Evolutionary conservation across 2,797 vertebrate genomes (phyloP).

Genomic region (Babyrousa celebensis): DNA sequence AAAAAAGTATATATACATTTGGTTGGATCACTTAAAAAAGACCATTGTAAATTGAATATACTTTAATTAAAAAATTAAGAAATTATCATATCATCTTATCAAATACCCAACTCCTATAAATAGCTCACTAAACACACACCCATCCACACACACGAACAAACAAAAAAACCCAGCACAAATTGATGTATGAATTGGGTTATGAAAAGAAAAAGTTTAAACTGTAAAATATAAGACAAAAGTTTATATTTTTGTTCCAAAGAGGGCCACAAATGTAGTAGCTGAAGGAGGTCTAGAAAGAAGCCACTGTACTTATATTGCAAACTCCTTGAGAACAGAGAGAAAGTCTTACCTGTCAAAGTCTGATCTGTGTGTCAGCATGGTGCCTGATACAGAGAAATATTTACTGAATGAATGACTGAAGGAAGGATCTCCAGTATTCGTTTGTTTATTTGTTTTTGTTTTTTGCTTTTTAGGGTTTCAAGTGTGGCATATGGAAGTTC

Average conservation of each 20-base stretch:
- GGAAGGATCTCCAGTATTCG: not conserved
- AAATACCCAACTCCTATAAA: conserved; percentile 44
- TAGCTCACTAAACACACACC: not conserved
- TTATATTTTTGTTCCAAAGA: too few species aligned
- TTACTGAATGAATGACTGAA: not conserved
- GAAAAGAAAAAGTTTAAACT: conserved; percentile 5
- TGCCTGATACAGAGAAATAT: not conserved
- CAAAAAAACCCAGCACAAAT: not conserved
- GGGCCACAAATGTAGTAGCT: not conserved
- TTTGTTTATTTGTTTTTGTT: too few species aligned
- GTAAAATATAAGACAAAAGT: not conserved
- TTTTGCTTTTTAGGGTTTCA: too few species aligned
- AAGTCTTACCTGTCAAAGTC: not conserved
- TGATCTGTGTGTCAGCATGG: not conserved
- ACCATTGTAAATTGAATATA: too few species aligned
- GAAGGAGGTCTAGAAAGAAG: not conserved
- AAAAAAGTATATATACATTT: too few species aligned
- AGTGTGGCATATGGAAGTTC: too few species aligned
- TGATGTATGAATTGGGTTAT: not conserved
- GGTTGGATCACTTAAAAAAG: too few species aligned
- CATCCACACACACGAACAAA: not conserved
- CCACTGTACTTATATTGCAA: not conserved
- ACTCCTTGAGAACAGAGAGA: not conserved
- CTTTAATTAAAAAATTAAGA: not conserved
- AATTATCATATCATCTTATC: not conserved